Evolutionary conservation across 2,113 vertebrate species (phyloP), one percentile per base, ranked within the genome.

Genomic region (Seriola dumerili): DNA sequence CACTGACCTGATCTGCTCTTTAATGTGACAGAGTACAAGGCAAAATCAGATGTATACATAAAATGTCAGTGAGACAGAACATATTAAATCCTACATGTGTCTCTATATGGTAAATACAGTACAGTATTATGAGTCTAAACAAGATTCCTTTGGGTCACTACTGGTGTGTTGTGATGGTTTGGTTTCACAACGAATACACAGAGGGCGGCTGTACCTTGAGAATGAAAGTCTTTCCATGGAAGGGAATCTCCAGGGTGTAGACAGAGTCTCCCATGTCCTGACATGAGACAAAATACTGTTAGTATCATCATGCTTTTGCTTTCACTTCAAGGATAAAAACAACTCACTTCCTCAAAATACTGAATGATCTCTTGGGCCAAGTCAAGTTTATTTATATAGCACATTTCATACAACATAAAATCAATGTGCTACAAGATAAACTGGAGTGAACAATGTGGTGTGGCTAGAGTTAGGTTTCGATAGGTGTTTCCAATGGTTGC

Each of bases 181-280:
- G 1, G 61, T 55, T 34, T 63, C 32, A 64, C 32, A 12, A 16
- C 57, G n/a, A 73, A 54, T 1, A 32, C 40, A 75, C 2, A 77
- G 4, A 75, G 21, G 0, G 40, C 67, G 23, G 88, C 89, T 16
- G 50, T 95, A 99, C 98, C 97, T 99, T 99, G 63, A 99, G 94
- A 92, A 99, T 98, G 92, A 98, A 99, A 6, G 97, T 96, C 95
- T 97, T 99, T 90, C 98, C 98, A 0, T 99, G 96, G 90, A 95
- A 98, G 52, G 98, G 97, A 76, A 98, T 95, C 90, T 99, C 98
- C 36, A 99, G 94, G 65, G 96, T 97, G 93, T 97, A 97, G 87
- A 99, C 97, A 0, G 95, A 95, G 48, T 99, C 98, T 2, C 97
- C 98, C 0, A 94, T 93, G 21, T 99, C 98, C 98, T 99, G 93